Conservation (phyloP, 2,888 invertebrate species). For the Hypsopygia costalis region DNA sequence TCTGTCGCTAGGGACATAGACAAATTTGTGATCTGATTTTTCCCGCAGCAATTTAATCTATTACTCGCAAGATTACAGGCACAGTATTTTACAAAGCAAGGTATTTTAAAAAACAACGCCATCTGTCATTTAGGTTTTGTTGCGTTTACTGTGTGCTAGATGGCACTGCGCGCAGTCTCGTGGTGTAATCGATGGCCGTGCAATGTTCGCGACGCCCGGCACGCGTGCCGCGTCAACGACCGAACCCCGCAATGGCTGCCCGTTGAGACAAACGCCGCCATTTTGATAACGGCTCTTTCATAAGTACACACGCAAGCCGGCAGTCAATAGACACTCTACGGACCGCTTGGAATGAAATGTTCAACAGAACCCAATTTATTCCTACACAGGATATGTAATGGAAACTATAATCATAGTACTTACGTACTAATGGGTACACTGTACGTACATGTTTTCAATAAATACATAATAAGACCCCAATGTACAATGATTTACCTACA, state of each 20-base stretch:
- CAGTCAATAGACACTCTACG: slow-evolving; percentile 22
- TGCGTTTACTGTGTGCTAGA: slow-evolving; percentile 30
- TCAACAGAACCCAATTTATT: neutral
- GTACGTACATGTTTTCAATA: too few relatives aligned
- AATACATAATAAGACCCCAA: too few relatives aligned
- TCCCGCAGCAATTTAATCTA: too few relatives aligned
- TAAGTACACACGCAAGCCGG: slow-evolving; percentile 21
- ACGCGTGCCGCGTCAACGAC: slow-evolving; percentile 62
- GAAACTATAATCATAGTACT: too few relatives aligned
- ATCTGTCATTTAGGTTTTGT: slow-evolving; percentile 28
- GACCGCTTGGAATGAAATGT: neutral
- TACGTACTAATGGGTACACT: too few relatives aligned
- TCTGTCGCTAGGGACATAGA: too few relatives aligned
- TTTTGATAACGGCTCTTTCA: slow-evolving; percentile 67
- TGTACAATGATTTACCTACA: too few relatives aligned
- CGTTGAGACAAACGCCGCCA: slow-evolving; percentile 53
- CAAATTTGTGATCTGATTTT: too few relatives aligned
- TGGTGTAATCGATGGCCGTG: slow-evolving; percentile 34
- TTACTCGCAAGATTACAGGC: too few relatives aligned
- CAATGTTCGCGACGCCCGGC: neutral
- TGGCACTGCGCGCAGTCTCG: slow-evolving; percentile 46
- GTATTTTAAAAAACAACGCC: slow-evolving; percentile 29
- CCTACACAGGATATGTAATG: too few relatives aligned
- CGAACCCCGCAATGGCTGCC: slow-evolving; percentile 44
- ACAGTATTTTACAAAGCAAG: too few relatives aligned